Base-by-base conservation (phyloP, 1,140 invertebrate species). In the Drosophila equinoxialis region DNA sequence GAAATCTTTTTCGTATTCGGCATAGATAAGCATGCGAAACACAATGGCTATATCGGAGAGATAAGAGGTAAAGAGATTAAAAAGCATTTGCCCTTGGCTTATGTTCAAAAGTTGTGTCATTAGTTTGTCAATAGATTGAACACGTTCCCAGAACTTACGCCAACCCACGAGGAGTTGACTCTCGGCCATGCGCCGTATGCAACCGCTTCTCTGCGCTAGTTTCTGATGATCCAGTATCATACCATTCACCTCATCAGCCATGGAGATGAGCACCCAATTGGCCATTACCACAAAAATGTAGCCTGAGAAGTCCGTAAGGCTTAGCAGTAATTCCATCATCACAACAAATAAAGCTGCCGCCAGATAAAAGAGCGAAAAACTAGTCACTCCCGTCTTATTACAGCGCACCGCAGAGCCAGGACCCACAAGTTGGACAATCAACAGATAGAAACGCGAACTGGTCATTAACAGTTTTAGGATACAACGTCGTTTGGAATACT, bases 1-100 rank as follows among this genome's bases (percentile, higher is more conserved):
- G 4, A 57, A 66, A 51, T 57, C 23, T 0, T 26, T 7, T 6
- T 69, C 48, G 1, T 51, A 58, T 0, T 68, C 66, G 6, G 48
- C 14, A 17, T 70, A 71, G 11, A 84, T 26, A 13, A 81, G 41
- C n/a, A 87, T 1, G 11, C 78, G 71, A 30, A 89, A 87, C 10
- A 78, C 8, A 2, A 54, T 39, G 3, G 80, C 55, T n/a, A 80
- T 75, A 3, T 65, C 63, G 20, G 65, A 68, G 6, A 87, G 45
- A 42, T 89, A 87, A 6, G 51, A 80, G 23, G 66, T 65, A 0
- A 74, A 66, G n/a, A 87, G 7, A 39, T 83, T 77, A 0, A 74
- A 51, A 0, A 87, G 68, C 8, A 87, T 6, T 39, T 80, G 84
- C 70, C 68, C 74, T 5, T 81, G 65, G 2, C 69, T 80, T 7